Evolutionary conservation across 2,113 vertebrate genomes (phyloP), one percentile per base, ranked within the genome.

Genomic region (Heterotilapia buettikoferi): DNA sequence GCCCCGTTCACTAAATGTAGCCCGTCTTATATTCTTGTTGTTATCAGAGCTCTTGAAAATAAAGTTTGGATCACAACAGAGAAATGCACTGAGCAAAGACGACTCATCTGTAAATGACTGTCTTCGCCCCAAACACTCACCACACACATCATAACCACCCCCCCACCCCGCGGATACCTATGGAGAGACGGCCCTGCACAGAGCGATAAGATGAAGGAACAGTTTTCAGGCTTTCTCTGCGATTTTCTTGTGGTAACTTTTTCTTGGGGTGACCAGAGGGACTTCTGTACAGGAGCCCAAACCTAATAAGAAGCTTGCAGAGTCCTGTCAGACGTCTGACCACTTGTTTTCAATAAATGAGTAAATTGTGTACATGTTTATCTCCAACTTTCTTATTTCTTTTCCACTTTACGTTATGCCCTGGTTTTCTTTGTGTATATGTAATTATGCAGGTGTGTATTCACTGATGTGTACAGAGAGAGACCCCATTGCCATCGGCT

Each of bases 61-160:
- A 19, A 78, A 68, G 5, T 79, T 40, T 85, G 82, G 82, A 91
- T 93, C 71, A 84, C 88, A 83, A 31, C 83, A 76, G 84, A 91
- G 54, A 90, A 92, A 90, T 89, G 94, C 94, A 94, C 94, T 92
- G 94, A 95, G 92, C 83, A 84, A 88, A 89, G 61, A 90, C 36
- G 63, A 88, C 83, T 53, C 31, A 87, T 84, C 80, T 93, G 90
- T 94, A 94, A 93, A 93, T 91, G 87, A 87, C 76, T 83, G 14
- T 84, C 79, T 50, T 80, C 57, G 8, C 66, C 63, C 84, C 79
- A 86, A 71, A 54, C 82, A 19, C 66, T 71, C 88, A 82, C 82
- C 89, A 21, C 26, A 57, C 45, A 19, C 19, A 4, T 10, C 85
- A 53, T 26, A 40, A 7, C 59, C 79, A 13, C 61, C 19, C 31